These are phyloP conservation scores for Eidolon dupreanum DNA, from an alignment of 2,797 vertebrate genomes.

Conservation along the genomic window DNA sequence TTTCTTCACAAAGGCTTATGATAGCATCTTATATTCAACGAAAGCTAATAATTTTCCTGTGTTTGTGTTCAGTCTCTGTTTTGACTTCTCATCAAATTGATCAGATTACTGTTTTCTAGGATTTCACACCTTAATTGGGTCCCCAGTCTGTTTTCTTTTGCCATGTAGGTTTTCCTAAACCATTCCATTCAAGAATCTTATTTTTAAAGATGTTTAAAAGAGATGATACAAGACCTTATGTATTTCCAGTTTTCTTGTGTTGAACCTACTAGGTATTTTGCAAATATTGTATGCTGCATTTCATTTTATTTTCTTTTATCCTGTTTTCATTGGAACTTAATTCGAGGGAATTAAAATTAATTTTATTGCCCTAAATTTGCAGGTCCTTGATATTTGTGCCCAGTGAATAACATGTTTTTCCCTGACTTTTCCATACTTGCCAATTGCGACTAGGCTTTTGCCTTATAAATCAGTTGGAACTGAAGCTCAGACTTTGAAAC, in stretches of 20 bases:
- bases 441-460: not conserved
- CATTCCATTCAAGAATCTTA: not conserved
- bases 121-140: not conserved
- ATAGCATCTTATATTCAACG: not conserved
- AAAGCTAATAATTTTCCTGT: not conserved
- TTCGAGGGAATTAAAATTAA: not conserved
- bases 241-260: not conserved
- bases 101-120: not conserved
- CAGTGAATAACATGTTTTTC: not conserved
- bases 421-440: not conserved
- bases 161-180: not conserved
- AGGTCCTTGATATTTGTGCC: not conserved
- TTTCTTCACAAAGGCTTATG: constrained; percentile 19
- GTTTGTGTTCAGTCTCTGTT: not conserved
- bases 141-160: not conserved
- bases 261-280: constrained; percentile 15
- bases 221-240: not conserved
- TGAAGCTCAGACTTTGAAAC: not conserved
- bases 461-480: not conserved
- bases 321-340: not conserved
- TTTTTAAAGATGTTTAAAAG: constrained; percentile 39
- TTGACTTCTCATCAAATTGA: not conserved
- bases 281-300: not conserved
- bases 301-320: not conserved
- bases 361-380: not conserved